A percentile compares a stretch with the other conserved stretches of the same genome.
These are phyloP conservation scores for Cephalotes varians DNA, from an alignment of 2,888 invertebrate species.

Conservation along the genomic window DNA sequence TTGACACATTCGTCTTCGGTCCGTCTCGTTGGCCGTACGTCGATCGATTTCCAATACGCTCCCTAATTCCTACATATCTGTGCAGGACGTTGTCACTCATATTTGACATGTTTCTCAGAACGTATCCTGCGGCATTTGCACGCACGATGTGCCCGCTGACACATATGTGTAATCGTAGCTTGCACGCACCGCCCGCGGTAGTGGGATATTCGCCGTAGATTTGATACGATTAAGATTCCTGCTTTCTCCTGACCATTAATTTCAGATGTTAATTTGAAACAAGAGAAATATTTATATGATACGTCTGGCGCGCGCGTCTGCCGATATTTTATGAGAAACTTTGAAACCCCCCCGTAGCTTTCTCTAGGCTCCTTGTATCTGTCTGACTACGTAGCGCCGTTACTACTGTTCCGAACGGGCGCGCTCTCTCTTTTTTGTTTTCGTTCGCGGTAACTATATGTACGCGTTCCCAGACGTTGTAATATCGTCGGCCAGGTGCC, in stretches of 20 bases:
- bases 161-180: conserved; percentile 1
- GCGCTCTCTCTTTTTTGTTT: conserved; percentile 14
- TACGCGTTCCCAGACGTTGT: conserved; percentile 45
- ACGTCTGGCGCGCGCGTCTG: neutral
- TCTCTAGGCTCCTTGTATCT: neutral
- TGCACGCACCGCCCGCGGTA: neutral
- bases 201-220: neutral
- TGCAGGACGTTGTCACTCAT: conserved; percentile 70
- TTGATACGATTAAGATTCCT: neutral
- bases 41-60: conserved; percentile 60
- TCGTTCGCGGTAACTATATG: conserved; percentile 28
- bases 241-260: neutral
- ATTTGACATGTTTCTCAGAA: conserved; percentile 58
- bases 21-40: conserved; percentile 47
- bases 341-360: neutral
- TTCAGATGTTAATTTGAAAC: neutral
- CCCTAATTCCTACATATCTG: conserved; percentile 65
- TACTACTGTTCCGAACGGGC: conserved; percentile 25
- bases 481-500: conserved; percentile 62
- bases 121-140: conserved; percentile 51
- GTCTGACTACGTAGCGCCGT: neutral
- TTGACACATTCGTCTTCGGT: conserved; percentile 69
- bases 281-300: neutral
- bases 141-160: conserved; percentile 44
- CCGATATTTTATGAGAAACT: neutral